Evolutionary conservation across 2,888 invertebrate genomes (phyloP).

Genomic region (Cerastis rubricosa): DNA sequence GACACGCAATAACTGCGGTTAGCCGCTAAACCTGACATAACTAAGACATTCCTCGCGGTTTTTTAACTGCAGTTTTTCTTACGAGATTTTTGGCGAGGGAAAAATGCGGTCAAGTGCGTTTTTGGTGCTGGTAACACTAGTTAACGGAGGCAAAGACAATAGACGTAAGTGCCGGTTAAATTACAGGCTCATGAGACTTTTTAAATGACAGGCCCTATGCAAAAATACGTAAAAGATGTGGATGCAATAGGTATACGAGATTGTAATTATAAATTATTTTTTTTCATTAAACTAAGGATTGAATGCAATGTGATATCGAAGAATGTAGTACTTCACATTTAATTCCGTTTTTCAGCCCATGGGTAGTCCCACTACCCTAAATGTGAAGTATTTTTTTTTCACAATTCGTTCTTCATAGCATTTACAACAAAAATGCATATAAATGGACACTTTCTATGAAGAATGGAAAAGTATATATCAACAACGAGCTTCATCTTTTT

Average conservation of each 20-base stretch:
- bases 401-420: not conserved
- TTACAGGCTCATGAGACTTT: not conserved
- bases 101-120: slow-evolving; percentile 60
- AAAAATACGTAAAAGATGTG: no score
- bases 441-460: not conserved
- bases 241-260: no score
- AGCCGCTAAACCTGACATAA: slow-evolving; percentile 66
- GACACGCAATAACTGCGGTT: slow-evolving; percentile 64
- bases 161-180: not conserved
- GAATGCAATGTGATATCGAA: not conserved
- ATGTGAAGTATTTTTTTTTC: no score
- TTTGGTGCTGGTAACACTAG: slow-evolving; percentile 25
- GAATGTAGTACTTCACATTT: not conserved
- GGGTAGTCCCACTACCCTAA: no score
- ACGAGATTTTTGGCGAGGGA: slow-evolving; percentile 26
- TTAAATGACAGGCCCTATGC: not conserved
- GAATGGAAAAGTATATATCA: not conserved
- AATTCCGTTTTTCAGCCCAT: no score
- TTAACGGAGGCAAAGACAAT: slow-evolving; percentile 3
- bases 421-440: not conserved
- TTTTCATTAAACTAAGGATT: not conserved
- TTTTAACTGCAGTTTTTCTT: slow-evolving; percentile 44
- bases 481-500: not conserved
- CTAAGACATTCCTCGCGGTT: slow-evolving; percentile 53
- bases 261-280: not conserved